Percentiles rank a stretch among this genome's conserved stretches.
Evolutionary conservation across 2,888 invertebrate genomes (phyloP).

Genomic region (Palloptera scutellata): DNA sequence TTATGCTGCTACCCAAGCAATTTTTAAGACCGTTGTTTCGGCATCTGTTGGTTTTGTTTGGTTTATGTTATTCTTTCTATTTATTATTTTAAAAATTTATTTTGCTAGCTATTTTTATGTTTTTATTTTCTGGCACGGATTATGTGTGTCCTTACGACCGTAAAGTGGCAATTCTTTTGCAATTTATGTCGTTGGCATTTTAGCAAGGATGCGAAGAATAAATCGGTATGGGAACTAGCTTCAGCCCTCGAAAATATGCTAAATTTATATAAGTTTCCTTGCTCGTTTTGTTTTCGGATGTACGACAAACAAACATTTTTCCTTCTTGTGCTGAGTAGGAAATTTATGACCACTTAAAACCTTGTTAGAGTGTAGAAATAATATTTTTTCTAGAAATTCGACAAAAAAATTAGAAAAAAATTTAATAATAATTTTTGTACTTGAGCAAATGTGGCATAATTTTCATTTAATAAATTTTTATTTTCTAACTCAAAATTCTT

Average conservation of each 20-base stretch:
- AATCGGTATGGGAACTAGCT: not conserved
- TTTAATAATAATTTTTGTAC: constrained; percentile 27
- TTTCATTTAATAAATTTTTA: not conserved
- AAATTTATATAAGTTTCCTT: constrained; percentile 16
- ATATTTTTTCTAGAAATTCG: constrained; percentile 12
- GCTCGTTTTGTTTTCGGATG: not conserved
- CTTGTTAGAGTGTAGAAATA: constrained; percentile 43
- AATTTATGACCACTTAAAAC: constrained; percentile 58
- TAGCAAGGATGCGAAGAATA: constrained; percentile 15
- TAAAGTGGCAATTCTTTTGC: constrained; percentile 58
- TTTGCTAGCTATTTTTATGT: constrained; percentile 27
- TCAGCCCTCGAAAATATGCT: constrained; percentile 10
- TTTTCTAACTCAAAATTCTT: not conserved
- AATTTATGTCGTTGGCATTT: constrained; percentile 50
- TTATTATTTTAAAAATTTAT: constrained; percentile 14
- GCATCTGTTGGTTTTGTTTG: constrained; percentile 26
- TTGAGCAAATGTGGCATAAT: constrained; percentile 13
- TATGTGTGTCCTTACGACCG: constrained; percentile 53
- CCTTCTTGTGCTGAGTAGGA: constrained; percentile 47
- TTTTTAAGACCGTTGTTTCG: not conserved
- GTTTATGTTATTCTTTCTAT: constrained; percentile 20
- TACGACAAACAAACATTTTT: constrained; percentile 11
- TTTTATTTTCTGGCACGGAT: constrained; percentile 42
- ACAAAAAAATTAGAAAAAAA: too few relatives aligned
- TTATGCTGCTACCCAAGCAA: too few relatives aligned